These are phyloP conservation scores for Machimus rusticus DNA, from an alignment of 2,888 invertebrate genomes.

Conservation along the genomic window DNA sequence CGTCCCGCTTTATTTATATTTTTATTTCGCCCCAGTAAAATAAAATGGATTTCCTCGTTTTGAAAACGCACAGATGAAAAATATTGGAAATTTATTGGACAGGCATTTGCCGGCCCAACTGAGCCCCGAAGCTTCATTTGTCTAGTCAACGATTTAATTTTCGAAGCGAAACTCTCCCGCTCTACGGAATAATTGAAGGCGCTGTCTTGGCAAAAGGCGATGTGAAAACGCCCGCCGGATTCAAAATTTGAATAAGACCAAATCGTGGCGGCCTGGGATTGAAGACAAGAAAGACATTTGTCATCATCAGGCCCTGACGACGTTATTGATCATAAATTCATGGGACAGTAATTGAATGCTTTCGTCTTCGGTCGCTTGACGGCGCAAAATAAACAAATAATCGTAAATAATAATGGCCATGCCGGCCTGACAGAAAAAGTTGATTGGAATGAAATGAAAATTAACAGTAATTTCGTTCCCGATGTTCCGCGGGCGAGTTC, in stretches of 20 bases:
- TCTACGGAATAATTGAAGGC: not conserved
- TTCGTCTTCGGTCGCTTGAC: constrained; percentile 4
- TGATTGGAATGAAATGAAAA: constrained; percentile 39
- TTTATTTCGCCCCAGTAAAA: constrained; percentile 26
- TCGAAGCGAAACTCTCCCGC: not conserved
- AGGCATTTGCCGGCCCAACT: not conserved
- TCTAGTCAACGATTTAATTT: not conserved
- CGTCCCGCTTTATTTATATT: constrained; percentile 18
- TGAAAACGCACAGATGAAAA: not conserved
- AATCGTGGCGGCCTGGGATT: not conserved
- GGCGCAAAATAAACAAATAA: constrained; percentile 31
- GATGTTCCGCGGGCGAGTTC: constrained; percentile 18
- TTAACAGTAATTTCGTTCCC: constrained; percentile 36
- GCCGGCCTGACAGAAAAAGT: constrained; percentile 26
- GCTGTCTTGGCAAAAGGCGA: not conserved
- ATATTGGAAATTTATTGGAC: constrained; percentile 36
- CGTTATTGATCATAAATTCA: constrained; percentile 39
- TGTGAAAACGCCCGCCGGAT: not conserved
- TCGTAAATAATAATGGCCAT: constrained; percentile 26
- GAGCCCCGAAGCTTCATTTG: not conserved
- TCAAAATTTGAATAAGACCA: not conserved
- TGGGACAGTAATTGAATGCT: constrained; percentile 41
- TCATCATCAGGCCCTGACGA: constrained; percentile 31
- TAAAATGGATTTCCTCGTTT: constrained; percentile 18
- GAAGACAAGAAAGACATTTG: constrained; percentile 29